phyloP scores from a whole-genome alignment of 2,888 invertebrate genomes.

The Coecobrya sp. region DNA sequence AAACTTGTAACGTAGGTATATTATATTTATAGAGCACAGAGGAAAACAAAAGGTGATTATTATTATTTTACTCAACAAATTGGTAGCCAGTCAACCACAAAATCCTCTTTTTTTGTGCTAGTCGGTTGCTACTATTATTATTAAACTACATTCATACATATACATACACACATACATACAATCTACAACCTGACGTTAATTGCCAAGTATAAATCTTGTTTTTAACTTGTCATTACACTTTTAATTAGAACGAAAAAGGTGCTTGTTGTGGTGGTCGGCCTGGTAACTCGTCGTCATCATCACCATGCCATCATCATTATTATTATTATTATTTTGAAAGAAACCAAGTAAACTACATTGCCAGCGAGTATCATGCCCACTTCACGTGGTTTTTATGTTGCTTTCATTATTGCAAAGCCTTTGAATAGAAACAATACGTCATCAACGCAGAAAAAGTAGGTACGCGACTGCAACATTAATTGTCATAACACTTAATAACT shows the following conservation, averaged over 20 bases:
- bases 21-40: constrained; percentile 39
- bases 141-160: not conserved
- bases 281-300: not conserved
- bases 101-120: constrained; percentile 14
- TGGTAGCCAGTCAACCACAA: constrained; percentile 67
- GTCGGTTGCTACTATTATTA: not conserved
- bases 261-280: constrained; percentile 35
- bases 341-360: constrained; percentile 17
- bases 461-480: not conserved
- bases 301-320: not conserved
- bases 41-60: constrained; percentile 52
- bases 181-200: constrained; percentile 61
- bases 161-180: not conserved
- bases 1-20: not conserved
- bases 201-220: constrained; percentile 73
- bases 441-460: not conserved
- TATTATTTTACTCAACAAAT: constrained; percentile 64
- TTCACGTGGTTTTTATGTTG: constrained; percentile 28
- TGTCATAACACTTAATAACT: not conserved
- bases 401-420: not conserved
- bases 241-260: constrained; percentile 60
- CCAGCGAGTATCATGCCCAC: not conserved
- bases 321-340: not conserved
- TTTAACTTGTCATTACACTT: constrained; percentile 71
- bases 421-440: not conserved